These are phyloP conservation scores for Gorsachius goisagi DNA, from an alignment of 2,113 vertebrate genomes.

Conservation along the genomic window DNA sequence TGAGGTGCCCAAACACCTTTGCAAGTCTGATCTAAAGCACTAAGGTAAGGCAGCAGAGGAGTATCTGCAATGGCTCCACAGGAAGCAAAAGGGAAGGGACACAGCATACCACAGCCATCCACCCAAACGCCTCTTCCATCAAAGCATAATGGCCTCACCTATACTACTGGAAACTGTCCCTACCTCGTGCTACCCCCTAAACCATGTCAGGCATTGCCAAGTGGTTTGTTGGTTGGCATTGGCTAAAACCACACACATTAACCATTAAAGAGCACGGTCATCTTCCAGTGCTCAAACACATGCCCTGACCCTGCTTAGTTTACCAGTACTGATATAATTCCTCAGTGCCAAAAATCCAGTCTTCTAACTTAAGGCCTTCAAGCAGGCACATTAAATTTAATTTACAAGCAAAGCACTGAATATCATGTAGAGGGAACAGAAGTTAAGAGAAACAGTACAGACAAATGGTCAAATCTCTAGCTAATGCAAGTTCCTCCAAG, in stretches of 20 bases:
- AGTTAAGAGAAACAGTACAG: background rate
- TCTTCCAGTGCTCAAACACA: background rate
- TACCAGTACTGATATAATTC: background rate
- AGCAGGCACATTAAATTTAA: background rate
- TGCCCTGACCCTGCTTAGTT: background rate
- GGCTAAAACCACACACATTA: background rate
- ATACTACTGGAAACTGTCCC: background rate
- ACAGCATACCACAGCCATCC: fast-evolving
- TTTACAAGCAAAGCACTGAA: background rate
- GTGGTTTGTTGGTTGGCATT: background rate
- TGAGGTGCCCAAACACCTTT: background rate
- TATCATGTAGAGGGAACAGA: background rate
- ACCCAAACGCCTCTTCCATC: background rate
- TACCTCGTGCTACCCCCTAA: background rate
- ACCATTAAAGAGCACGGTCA: background rate
- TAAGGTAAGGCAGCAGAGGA: background rate
- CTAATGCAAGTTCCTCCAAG: background rate
- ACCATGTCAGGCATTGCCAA: background rate
- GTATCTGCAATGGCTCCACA: background rate
- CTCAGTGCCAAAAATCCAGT: background rate
- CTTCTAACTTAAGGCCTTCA: background rate
- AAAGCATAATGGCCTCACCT: background rate
- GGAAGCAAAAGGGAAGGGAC: background rate
- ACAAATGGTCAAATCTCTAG: background rate
- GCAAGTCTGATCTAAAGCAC: background rate